Evolutionary conservation across 2,113 vertebrate genomes (phyloP), one percentile per base, ranked within the genome.

Genomic region (Triplophysa rosa): DNA sequence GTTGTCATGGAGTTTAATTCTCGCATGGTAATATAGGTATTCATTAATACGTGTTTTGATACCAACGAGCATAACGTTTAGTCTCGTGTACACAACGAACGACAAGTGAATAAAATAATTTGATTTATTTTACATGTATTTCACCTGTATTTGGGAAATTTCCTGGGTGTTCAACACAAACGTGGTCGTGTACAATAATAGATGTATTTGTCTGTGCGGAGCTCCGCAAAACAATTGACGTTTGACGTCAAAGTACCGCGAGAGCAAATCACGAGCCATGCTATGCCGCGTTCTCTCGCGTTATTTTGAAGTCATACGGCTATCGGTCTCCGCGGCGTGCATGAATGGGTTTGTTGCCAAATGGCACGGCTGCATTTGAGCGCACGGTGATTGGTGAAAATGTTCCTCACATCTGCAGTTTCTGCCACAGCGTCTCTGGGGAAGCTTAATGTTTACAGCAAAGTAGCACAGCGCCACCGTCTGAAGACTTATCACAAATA

Each of bases 301-400:
- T 16, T 52, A 52, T 4, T 52, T 52, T 17, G 49, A 52, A 5
- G 49, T 45, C 42, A 45, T 45, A 12, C 11, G 2, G 1, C 1
- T 45, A 52, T 52, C 49, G 4, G 49, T 52, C 16, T 52, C 16
- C 49, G 63, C 37, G 40, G 19, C 29, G 37, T n/a, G 8, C 63
- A 73, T 52, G 16, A 13, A 45, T 62, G 58, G 23, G 78, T 45
- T 76, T 82, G 72, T 84, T 77, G 19, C 56, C 63, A 40, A 54
- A 74, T 84, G 85, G 84, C 81, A 84, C 83, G 87, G 83, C 79
- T 84, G 81, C 79, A 80, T 77, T 80, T 77, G 56, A 65, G 61
- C 69, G 67, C 77, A 52, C 56, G 29, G 45, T 79, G 64, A 80
- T 83, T 83, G 81, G 79, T 84, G 84, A 74, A 59, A 78, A 64